Evolutionary conservation across 2,888 invertebrate genomes (phyloP), one percentile per base, ranked within the genome.

Genomic region (Harpagoxenus sublaevis): DNA sequence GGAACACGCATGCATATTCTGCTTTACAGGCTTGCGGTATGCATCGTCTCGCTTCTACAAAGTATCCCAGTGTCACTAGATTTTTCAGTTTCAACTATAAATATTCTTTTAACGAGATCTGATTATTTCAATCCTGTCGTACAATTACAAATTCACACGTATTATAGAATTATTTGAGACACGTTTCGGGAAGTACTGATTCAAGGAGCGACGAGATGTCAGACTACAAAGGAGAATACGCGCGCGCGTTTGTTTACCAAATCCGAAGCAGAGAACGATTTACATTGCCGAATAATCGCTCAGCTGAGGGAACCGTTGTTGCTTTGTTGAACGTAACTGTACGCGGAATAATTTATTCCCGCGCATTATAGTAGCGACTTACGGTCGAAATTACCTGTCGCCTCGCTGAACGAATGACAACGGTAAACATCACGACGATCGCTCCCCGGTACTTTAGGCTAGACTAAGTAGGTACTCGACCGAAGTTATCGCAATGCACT

Each of bases 1-100:
- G 79, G 53, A 28, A 57, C 70, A 70, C 57, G 71, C 79, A 28
- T 57, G 79, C 28, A 79, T 68, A 48, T 79, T 70, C 48, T 18
- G 48, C 18, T 70, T 79, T 57, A 57, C 45, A 48, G 23, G 5
- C 39, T 35, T 8, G 45, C 35, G 9, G 31, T 28, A n/a, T 31
- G 28, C 31, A 31, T 3, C 31, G 12, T 57, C 31, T 42, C 12
- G n/a, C 28, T 28, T 42, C 28, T 53, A 6, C 39, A 39, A 12
- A 31, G 28, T 5, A 10, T 55, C 15, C 3, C 31, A 4, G 35
- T 42, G n/a, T 42, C n/a, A 28, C 28, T 66, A 42, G 12, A 55
- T 42, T 42, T 53, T 55, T 55, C 6, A 15, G 15, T 53, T 55
- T 55, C 6, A 15, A 18, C 18, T 57, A 42, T 51, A 45, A n/a